Base-by-base conservation (phyloP, 2,797 vertebrate genomes). In the Sebastes elongatus region DNA sequence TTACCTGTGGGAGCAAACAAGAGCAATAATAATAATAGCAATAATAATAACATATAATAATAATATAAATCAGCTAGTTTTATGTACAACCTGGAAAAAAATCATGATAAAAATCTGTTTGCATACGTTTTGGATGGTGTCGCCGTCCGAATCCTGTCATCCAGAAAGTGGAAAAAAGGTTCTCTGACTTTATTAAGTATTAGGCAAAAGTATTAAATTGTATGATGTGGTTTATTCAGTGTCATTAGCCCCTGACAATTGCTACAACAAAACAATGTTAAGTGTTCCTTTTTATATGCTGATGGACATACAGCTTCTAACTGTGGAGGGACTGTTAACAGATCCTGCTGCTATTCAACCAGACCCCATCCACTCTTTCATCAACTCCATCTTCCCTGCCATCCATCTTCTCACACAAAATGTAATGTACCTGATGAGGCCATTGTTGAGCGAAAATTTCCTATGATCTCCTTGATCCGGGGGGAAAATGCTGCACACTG, bases 181-280 rank as follows among this genome's bases (percentile, higher is more conserved):
- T 86, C 38, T 67, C 59, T 67, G 71, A 38, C 55, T 91, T 86
- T 76, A 84, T 84, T 83, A 75, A 82, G 55, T 63, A 67, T 25
- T 35, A 67, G 14, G 52, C 30, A 60, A 66, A 49, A 72, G 22
- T 83, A 73, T 87, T 46, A 81, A 61, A 87, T 88, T 85, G 82
- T 60, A 85, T 75, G 52, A 42, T 76, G 42, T 27, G 42, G 65
- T 84, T 85, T 73, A 76, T 86, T 84, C 49, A 76, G 71, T 52
- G 57, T 74, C 78, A 69, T 76, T 66, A 71, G 73, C 70, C 65
- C 33, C 23, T 83, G 75, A 78, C 81, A 87, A 84, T 61, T 65
- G 72, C 72, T 53, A 3, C 74, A 83, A n/a, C 46, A 56, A 79
- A 86, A 71, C 14, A 18, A 74, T 56, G 28, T 63, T 67, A n/a